Evolutionary conservation across 2,797 vertebrate species (phyloP).

Genomic region (Fratercula arctica): DNA sequence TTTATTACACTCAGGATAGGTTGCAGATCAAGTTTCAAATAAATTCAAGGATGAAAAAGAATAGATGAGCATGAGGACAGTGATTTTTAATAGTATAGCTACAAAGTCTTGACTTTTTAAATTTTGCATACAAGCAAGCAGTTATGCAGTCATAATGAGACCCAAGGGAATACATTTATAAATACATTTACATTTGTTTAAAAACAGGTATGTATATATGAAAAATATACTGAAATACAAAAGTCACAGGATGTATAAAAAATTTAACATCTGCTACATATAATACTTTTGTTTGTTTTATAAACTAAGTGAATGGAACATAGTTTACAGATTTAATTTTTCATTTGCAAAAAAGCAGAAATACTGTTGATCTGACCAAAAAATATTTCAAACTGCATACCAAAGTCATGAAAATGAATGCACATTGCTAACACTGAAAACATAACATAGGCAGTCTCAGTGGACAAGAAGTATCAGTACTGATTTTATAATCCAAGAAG

Average conservation of each 20-base stretch:
- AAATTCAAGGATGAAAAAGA: neutral
- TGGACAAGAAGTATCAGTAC: neutral
- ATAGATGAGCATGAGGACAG: neutral
- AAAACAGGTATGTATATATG: neutral
- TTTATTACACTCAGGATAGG: neutral
- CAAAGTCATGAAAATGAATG: neutral
- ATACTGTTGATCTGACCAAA: neutral
- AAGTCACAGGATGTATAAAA: neutral
- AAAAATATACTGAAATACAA: neutral
- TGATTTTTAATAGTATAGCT: neutral
- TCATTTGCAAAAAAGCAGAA: neutral
- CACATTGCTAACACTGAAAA: neutral
- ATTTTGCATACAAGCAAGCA: neutral
- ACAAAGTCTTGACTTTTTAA: neutral
- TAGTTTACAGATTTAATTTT: neutral
- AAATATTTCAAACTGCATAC: neutral
- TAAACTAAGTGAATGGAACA: neutral
- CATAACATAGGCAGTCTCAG: neutral
- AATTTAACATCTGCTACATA: neutral
- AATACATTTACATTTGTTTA: neutral
- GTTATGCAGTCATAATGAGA: neutral
- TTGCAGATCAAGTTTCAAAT: neutral
- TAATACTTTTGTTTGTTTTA: neutral
- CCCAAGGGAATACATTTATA: neutral
- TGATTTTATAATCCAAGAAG: neutral